Evolutionary conservation across 1,140 invertebrate genomes (phyloP).

Genomic region (Musca vetustissima): DNA sequence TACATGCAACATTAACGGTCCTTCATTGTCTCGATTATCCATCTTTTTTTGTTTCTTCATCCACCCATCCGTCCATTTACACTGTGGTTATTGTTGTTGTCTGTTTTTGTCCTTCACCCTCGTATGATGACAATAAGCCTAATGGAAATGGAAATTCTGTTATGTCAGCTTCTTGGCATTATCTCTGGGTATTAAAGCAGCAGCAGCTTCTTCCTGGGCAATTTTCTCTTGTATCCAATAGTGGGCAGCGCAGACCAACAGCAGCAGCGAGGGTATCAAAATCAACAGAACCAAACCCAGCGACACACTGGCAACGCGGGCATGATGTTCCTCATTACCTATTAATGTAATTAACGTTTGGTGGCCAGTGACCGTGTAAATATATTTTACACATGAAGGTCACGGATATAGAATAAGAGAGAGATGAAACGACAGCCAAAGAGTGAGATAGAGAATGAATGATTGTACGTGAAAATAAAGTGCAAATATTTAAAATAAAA

Average conservation of each 20-base stretch:
- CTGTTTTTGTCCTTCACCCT: no score
- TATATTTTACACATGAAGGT: no score
- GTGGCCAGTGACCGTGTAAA: no score
- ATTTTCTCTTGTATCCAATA: constrained; percentile 51
- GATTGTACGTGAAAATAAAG: neutral
- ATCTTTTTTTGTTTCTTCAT: no score
- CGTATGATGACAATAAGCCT: no score
- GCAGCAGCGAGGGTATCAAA: constrained; percentile 72
- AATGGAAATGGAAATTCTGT: no score
- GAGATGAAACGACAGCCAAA: neutral
- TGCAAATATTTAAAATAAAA: constrained; percentile 2
- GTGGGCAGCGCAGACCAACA: constrained; percentile 67
- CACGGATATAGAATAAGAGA: neutral
- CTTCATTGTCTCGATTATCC: no score
- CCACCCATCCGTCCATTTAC: no score
- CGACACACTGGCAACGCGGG: constrained; percentile 73
- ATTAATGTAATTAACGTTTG: neutral
- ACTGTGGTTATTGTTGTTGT: no score
- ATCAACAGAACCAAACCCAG: constrained; percentile 74
- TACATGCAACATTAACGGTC: no score
- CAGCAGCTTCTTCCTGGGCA: constrained; percentile 37
- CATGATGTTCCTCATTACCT: constrained; percentile 79
- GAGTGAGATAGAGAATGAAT: neutral
- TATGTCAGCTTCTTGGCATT: constrained; percentile 1
- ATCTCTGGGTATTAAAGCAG: constrained; percentile 25